Evolutionary conservation across 2,113 vertebrate genomes (phyloP), one percentile per base, ranked within the genome.

Genomic region (Aplodontia rufa): DNA sequence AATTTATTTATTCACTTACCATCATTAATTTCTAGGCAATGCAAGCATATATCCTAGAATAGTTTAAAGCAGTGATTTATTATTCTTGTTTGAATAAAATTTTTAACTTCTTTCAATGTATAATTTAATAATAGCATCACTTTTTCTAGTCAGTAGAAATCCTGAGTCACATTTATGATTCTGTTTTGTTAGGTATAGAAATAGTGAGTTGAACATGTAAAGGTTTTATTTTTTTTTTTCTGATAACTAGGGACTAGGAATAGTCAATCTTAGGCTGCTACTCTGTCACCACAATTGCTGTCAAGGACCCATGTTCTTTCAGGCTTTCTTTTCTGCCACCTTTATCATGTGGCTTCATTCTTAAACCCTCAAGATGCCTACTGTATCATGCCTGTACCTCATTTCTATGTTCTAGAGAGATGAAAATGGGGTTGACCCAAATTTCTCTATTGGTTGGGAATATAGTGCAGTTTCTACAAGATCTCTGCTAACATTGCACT

Each of bases 121-220:
- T 55, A 64, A 68, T 47, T 20, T 55, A 40, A 88, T 86, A 37
- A 35, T 79, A 45, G 11, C 3, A 74, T 91, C 30, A 82, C 6
- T 94, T 84, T 79, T 32, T 80, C 12, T 90, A 42, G 51, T 81
- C 40, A 95, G 37, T n/a, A 96, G 58, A 87, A 76, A 78, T 88
- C 24, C 11, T 74, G 20, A 55, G 47, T 62, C 10, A 90, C 10
- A 90, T 37, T 91, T 69, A 76, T 78, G 60, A 81, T 72, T 85
- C 14, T 30, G 49, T 85, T 94, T 72, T 87, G 8, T 94, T 84
- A 5, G 62, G 32, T 89, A 37, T 82, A 92, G 92, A 49, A 60
- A 42, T 17, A 75, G 26, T 90, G 86, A 8, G 47, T 64, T 81
- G 76, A 80, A 60, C 11, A 30, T 35, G 30, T 88, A 37, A 64